Evolutionary conservation across 2,888 invertebrate genomes (phyloP).

Genomic region (Caenorhabditis sp.): DNA sequence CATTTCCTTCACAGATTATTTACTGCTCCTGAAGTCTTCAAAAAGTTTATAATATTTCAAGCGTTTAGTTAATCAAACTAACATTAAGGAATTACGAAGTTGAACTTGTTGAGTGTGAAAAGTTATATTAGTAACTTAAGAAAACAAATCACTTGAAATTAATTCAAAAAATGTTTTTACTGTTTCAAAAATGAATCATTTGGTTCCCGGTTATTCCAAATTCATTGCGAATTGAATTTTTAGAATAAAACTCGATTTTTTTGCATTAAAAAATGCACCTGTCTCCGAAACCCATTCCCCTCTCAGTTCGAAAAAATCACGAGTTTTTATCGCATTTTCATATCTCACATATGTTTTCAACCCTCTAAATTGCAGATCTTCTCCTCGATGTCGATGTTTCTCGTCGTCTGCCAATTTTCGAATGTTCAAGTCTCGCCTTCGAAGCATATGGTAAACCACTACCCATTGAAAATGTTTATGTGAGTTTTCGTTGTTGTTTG

Average conservation of each 20-base stretch:
- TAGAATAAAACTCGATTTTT: background rate
- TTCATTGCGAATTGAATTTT: no score
- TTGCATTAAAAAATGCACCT: background rate
- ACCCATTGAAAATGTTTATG: constrained; percentile 74
- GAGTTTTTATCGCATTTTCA: background rate
- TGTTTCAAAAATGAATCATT: no score
- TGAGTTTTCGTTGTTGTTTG: constrained; percentile 68
- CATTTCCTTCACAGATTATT: no score
- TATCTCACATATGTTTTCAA: background rate
- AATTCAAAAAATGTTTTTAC: no score
- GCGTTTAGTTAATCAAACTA: no score
- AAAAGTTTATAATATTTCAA: no score
- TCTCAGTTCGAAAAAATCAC: background rate
- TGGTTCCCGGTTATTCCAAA: no score
- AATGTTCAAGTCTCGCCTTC: constrained; percentile 73
- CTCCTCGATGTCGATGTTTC: constrained; percentile 86
- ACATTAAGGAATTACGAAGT: no score
- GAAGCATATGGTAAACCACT: constrained; percentile 70
- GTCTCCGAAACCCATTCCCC: background rate
- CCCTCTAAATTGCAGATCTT: constrained; percentile 78
- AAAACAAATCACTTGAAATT: no score
- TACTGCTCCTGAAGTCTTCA: no score
- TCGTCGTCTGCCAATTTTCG: constrained; percentile 83
- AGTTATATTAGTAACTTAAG: no score
- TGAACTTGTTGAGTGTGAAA: no score